Evolutionary conservation across 2,888 invertebrate genomes (phyloP), one percentile per base, ranked within the genome.

Genomic region (Oxyteleia sp.): DNA sequence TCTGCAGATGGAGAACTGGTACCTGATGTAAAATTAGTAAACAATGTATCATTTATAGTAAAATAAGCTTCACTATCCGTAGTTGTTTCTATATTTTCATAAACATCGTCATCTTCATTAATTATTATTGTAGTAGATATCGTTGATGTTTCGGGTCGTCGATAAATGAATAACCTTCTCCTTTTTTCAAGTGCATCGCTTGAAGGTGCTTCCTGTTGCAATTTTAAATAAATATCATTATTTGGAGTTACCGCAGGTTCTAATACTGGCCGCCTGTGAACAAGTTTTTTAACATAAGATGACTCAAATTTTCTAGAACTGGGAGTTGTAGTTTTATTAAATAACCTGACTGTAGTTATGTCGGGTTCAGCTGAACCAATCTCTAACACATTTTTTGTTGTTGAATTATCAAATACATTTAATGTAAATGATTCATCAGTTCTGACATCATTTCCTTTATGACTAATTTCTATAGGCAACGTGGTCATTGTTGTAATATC

Each of bases 241-340:
- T 16, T 53, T 1, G 43, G 15, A 59, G 29, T 79, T 32, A 35
- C 45, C 4, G 64, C 29, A 49, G 79, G 68, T 2, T 85, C 79
- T 2, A 74, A 41, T 1, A 80, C 35, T 0, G 89, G 91, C 41
- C 87, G 88, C 47, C 86, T 90, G 15, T 89, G 86, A 8, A 90
- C 63, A n/a, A 90, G 89, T 16, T 85, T 89, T 13, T 89, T 85
- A 11, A 88, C 76, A 51, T 87, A 87, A 57, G 87, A 85, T 0
- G 89, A 74, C 15, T 84, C 79, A 7, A 26, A 20, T 38, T 57
- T 71, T 51, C 57, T 64, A 0, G 59, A 35, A 68, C 5, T 68
- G 13, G 35, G 10, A 63, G 16, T 35, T 16, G 45, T 43, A 13
- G 57, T 13, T 38, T 16, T 57, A 4, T 16, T 57, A 4, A 13